phyloP scores from a whole-genome alignment of 2,888 invertebrate genomes.

The Sarcophaga carnaria region DNA sequence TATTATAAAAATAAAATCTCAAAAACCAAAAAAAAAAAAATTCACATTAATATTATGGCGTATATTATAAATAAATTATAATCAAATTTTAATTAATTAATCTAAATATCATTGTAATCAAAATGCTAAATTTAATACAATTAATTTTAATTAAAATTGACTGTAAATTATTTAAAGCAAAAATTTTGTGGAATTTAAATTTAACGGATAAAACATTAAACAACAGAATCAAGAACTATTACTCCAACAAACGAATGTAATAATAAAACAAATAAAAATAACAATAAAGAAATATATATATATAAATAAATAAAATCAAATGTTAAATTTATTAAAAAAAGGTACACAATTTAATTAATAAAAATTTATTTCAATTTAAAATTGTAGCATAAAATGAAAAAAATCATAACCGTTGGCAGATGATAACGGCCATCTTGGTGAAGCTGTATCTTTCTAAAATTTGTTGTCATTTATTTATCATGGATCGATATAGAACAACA shows the following conservation, averaged over 20 bases:
- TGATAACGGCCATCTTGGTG: no score
- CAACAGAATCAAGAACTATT: constrained; percentile 53
- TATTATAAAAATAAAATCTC: constrained; percentile 15
- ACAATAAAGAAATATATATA: constrained; percentile 53
- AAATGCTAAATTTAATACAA: constrained; percentile 54
- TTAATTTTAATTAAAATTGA: not conserved
- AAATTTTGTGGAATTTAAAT: constrained; percentile 41
- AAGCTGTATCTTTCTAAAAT: no score
- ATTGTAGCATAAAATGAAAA: no score
- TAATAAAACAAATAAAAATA: constrained; percentile 42
- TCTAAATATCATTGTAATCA: constrained; percentile 56
- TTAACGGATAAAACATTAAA: constrained; percentile 26
- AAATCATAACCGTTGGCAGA: no score
- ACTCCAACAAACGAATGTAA: constrained; percentile 66
- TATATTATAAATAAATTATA: not conserved
- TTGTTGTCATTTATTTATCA: no score
- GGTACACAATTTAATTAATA: no score
- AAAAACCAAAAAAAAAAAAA: constrained; percentile 17
- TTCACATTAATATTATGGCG: constrained; percentile 21
- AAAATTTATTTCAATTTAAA: no score
- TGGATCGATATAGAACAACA: no score
- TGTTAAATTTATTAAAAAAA: constrained; percentile 38
- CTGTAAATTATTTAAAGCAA: constrained; percentile 56
- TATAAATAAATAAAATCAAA: constrained; percentile 59
- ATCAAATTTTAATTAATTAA: constrained; percentile 60